Conservation (phyloP, 2,797 vertebrate genomes). For the Benthosema pterotum region DNA sequence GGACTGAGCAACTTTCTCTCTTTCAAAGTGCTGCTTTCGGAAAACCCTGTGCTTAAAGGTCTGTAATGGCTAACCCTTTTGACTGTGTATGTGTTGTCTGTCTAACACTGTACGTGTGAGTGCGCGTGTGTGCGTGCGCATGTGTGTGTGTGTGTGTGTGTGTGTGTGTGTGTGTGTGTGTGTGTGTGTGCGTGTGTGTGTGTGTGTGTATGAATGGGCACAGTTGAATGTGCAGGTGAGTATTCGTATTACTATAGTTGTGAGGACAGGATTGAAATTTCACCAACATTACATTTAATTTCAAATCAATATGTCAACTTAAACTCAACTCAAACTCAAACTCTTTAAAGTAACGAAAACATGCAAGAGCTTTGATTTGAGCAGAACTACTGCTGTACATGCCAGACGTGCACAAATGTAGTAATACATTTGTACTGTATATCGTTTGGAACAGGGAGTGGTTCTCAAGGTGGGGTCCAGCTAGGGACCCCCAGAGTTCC, state of each 20-base stretch:
- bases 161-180: conserved; percentile 55
- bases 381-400: background rate
- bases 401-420: conserved; percentile 52
- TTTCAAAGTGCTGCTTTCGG: conserved; percentile 84
- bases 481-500: no score
- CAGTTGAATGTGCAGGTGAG: conserved; percentile 43
- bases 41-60: conserved; percentile 85
- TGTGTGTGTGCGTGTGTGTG: conserved; percentile 49
- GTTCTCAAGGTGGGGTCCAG: no score
- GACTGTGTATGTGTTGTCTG: conserved; percentile 53
- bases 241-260: conserved; percentile 64
- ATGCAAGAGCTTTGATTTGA: background rate
- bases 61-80: conserved; percentile 77
- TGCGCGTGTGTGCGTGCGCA: conserved; percentile 37
- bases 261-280: conserved; percentile 42
- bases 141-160: conserved; percentile 8
- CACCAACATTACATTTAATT: no score
- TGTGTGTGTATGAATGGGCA: conserved; percentile 34
- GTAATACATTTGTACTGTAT: conserved; percentile 66
- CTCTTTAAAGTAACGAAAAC: background rate
- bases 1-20: conserved; percentile 80
- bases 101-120: conserved; percentile 53
- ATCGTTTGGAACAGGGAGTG: no score
- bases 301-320: background rate
- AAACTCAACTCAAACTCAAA: background rate